Evolutionary conservation across 2,797 vertebrate species (phyloP).

Genomic region (Orestias chungarensis): DNA sequence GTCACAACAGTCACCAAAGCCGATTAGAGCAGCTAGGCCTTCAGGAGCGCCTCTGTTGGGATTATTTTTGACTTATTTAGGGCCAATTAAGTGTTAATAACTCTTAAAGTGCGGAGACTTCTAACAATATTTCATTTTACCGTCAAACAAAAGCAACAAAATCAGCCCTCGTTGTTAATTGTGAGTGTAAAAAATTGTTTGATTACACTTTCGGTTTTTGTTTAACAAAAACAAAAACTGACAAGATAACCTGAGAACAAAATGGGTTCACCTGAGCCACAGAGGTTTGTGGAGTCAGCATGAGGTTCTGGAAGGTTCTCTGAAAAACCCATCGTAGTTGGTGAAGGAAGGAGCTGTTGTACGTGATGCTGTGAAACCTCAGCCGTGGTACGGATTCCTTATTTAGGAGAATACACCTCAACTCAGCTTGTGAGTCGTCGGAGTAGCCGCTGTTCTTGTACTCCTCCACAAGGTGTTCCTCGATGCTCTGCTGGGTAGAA

Average conservation of each 20-base stretch:
- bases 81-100: constrained; percentile 81
- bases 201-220: too few species aligned
- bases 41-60: constrained; percentile 52
- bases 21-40: constrained; percentile 71
- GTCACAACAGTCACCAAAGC: constrained; percentile 80
- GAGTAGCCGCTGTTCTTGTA: constrained; percentile 81
- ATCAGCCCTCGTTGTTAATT: constrained; percentile 55
- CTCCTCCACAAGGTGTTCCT: constrained; percentile 82
- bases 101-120: constrained; percentile 73
- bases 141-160: constrained; percentile 78
- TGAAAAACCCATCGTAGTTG: constrained; percentile 89
- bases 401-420: constrained; percentile 76
- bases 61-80: constrained; percentile 75
- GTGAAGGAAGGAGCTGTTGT: constrained; percentile 87
- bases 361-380: constrained; percentile 75
- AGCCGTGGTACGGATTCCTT: constrained; percentile 54
- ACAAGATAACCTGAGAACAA: not conserved
- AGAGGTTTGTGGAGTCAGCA: constrained; percentile 90
- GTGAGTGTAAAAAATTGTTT: too few species aligned
- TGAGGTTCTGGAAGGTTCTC: constrained; percentile 88
- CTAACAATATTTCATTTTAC: constrained; percentile 69
- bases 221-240: not conserved
- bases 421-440: constrained; percentile 74
- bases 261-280: constrained; percentile 85
- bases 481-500: constrained; percentile 65